These are phyloP conservation scores for Coilia nasus DNA, from an alignment of 2,797 vertebrate genomes.

Conservation along the genomic window DNA sequence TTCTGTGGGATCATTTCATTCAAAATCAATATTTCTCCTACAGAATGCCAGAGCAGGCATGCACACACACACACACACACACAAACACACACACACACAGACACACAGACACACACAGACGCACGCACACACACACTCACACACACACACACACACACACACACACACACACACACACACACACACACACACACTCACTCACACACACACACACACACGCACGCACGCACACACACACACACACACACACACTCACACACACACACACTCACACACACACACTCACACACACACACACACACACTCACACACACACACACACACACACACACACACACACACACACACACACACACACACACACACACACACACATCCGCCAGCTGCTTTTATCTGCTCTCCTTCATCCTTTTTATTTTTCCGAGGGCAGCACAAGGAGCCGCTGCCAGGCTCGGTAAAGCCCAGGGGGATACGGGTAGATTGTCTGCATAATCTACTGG, in stretches of 20 bases:
- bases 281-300: background rate
- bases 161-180: background rate
- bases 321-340: too few species aligned
- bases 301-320: too few species aligned
- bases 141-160: too few species aligned
- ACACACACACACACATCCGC: background rate
- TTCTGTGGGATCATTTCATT: background rate
- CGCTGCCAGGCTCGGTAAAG: background rate
- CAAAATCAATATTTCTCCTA: background rate
- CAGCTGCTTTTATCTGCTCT: conserved; percentile 7
- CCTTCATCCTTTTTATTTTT: background rate
- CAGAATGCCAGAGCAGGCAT: background rate
- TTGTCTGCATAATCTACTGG: conserved; percentile 16
- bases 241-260: too few species aligned
- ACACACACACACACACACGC: too few species aligned
- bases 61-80: too few species aligned
- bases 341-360: too few species aligned
- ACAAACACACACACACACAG: too few species aligned
- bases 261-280: too few species aligned
- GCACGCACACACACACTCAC: too few species aligned
- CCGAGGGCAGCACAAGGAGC: background rate
- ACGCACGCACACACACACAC: too few species aligned
- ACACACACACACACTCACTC: background rate
- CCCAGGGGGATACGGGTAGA: conserved; percentile 17
- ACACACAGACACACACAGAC: too few species aligned